Evolutionary conservation across 2,888 invertebrate species (phyloP).

Genomic region (Ornithoptera priamus): DNA sequence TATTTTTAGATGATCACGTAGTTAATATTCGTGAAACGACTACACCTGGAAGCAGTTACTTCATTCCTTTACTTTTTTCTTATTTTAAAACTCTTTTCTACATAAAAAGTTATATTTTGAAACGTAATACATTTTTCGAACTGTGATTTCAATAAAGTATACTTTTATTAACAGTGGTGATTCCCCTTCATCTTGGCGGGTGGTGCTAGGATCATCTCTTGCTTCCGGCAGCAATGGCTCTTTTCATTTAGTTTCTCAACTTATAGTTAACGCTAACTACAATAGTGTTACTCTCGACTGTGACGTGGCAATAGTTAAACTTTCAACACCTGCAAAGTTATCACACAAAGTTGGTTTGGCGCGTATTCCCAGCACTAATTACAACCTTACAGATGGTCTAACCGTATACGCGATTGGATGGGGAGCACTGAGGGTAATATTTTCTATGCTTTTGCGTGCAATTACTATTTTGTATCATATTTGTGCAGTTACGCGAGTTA

Average conservation of each 20-base stretch:
- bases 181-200: not conserved
- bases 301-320: constrained; percentile 51
- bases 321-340: constrained; percentile 37
- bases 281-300: constrained; percentile 34
- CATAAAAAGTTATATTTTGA: not conserved
- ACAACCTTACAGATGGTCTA: constrained; percentile 6
- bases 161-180: not conserved
- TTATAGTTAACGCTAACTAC: constrained; percentile 44
- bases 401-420: not conserved
- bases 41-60: not conserved
- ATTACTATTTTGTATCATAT: not conserved
- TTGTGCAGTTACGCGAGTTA: not conserved
- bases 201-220: constrained; percentile 30
- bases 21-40: not conserved
- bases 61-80: not conserved
- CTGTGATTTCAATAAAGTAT: not conserved
- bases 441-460: not conserved
- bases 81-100: too few relatives aligned
- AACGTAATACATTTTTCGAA: not conserved
- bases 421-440: not conserved
- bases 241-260: constrained; percentile 33
- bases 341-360: constrained; percentile 23
- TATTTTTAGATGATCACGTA: not conserved
- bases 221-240: constrained; percentile 42
- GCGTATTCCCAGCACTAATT: not conserved